Conservation (phyloP, 1,140 invertebrate genomes). For the Bombus soroeensis region DNA sequence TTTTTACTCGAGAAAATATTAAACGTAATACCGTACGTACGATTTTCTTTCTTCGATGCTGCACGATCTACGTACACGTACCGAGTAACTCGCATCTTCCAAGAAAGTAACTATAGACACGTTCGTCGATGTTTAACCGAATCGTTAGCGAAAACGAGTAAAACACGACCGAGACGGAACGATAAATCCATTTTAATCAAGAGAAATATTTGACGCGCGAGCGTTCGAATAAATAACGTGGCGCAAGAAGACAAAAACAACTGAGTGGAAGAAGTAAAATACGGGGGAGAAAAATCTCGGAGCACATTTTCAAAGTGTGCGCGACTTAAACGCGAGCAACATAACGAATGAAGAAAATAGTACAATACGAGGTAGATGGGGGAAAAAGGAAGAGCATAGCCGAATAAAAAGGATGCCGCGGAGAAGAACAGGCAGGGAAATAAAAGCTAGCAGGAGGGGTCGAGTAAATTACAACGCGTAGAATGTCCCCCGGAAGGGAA, state of each 20-base stretch:
- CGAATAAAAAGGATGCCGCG: background rate
- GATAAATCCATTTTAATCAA: background rate
- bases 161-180: background rate
- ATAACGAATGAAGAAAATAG: slow-evolving; percentile 7
- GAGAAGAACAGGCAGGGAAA: background rate
- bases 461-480: slow-evolving; percentile 64
- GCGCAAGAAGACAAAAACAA: background rate
- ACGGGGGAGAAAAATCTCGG: background rate
- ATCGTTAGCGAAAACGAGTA: no score
- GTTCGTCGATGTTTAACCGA: no score
- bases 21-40: no score
- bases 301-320: background rate
- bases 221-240: background rate
- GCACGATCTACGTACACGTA: no score
- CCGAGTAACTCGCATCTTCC: fast-evolving
- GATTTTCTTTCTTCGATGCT: no score
- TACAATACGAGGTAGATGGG: background rate
- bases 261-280: background rate
- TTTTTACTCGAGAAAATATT: no score
- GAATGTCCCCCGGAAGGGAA: slow-evolving; percentile 31
- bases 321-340: background rate
- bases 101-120: no score
- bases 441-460: background rate
- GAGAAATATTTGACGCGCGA: background rate
- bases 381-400: background rate